A percentile compares a stretch with the other conserved stretches of the same genome.
Evolutionary conservation across 2,888 invertebrate genomes (phyloP).

Genomic region (Polyommatus icarus): DNA sequence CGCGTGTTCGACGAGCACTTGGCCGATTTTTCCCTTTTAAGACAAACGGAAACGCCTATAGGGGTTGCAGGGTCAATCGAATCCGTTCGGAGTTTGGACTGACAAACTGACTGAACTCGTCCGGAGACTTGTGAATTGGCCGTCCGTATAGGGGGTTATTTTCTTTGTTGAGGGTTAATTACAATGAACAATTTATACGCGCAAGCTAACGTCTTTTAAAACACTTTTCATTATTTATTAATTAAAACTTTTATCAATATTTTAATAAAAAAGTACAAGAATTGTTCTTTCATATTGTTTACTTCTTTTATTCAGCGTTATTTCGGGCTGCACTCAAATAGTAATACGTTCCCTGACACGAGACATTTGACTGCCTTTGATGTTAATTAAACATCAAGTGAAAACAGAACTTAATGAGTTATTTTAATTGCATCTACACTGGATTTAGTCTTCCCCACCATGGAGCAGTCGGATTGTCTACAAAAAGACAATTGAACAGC

Average conservation of each 20-base stretch:
- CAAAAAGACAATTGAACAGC: conserved; percentile 8
- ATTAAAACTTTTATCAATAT: background rate
- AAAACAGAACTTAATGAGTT: conserved; percentile 47
- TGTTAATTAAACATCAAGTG: conserved; percentile 57
- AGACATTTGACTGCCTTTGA: conserved; percentile 62
- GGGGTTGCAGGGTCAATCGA: too few species aligned
- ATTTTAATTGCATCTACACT: conserved; percentile 37
- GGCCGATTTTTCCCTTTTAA: too few species aligned
- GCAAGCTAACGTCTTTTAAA: too few species aligned
- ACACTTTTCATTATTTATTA: too few species aligned
- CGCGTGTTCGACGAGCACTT: too few species aligned
- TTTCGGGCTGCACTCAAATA: conserved; percentile 40
- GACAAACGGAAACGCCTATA: too few species aligned
- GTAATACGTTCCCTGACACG: conserved; percentile 52
- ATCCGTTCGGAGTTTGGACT: too few species aligned
- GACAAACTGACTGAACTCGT: too few species aligned
- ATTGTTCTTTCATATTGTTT: background rate
- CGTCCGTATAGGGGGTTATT: too few species aligned
- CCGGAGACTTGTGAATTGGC: too few species aligned
- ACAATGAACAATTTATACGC: too few species aligned
- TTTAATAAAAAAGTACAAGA: background rate
- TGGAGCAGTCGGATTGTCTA: background rate
- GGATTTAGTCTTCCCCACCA: conserved; percentile 13
- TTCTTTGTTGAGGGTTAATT: too few species aligned
- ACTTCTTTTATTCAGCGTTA: conserved; percentile 32